Conservation (phyloP, 2,888 invertebrate genomes). For the Ferrisia virgata region DNA sequence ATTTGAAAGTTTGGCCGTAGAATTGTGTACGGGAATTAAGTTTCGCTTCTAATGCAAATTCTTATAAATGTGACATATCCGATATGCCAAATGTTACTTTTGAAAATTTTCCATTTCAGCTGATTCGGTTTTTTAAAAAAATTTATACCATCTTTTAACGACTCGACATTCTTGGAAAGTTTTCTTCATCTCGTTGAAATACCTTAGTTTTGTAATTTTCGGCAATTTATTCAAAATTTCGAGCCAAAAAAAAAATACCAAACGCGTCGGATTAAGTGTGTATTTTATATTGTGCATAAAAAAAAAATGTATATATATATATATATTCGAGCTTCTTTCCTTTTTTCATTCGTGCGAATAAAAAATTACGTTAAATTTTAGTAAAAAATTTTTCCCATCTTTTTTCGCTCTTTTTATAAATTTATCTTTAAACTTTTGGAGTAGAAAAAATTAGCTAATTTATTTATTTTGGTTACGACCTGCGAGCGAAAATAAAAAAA, state of each 20-base stretch:
- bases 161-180: neutral
- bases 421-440: neutral
- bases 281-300: neutral
- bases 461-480: neutral
- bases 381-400: neutral
- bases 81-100: neutral
- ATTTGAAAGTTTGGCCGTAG: neutral
- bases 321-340: too few species aligned
- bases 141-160: neutral
- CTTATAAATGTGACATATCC: neutral
- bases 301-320: too few species aligned
- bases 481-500: too few species aligned
- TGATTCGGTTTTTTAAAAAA: neutral
- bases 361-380: neutral
- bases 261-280: neutral
- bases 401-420: neutral
- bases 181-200: neutral
- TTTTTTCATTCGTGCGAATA: neutral
- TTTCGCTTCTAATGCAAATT: neutral
- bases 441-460: neutral
- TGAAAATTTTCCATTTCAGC: neutral
- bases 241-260: neutral
- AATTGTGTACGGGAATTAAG: neutral
- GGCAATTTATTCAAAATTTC: conserved; percentile 12
- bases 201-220: conserved; percentile 1